Conservation (phyloP, 2,113 vertebrate genomes). For the Calidris pugnax region DNA sequence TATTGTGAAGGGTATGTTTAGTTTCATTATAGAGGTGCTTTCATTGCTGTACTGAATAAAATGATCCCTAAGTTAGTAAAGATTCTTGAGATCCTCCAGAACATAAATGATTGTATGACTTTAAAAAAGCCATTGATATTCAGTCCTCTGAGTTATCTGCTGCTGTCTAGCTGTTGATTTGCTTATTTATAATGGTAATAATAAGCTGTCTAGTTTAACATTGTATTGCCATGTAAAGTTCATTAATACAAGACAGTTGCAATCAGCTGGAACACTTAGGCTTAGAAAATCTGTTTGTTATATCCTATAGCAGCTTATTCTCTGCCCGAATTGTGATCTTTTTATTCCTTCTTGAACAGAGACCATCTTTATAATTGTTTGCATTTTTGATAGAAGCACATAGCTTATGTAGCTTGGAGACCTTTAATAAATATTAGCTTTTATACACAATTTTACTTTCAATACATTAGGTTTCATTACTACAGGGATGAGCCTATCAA, state of each 20-base stretch:
- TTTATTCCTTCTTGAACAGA: background rate
- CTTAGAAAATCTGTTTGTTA: background rate
- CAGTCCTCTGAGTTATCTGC: background rate
- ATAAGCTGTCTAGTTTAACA: background rate
- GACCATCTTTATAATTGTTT: background rate
- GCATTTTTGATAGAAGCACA: background rate
- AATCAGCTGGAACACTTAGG: background rate
- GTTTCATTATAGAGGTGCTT: background rate
- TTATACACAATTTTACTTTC: background rate
- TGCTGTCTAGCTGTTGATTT: background rate
- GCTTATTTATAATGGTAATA: background rate
- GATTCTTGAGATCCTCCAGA: background rate
- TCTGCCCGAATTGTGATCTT: background rate
- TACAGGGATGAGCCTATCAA: background rate
- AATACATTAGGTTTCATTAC: background rate
- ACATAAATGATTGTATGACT: background rate
- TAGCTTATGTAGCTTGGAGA: background rate
- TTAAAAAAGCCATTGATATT: background rate
- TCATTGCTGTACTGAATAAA: background rate
- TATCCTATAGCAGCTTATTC: fast-evolving
- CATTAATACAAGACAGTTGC: background rate
- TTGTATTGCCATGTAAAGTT: background rate
- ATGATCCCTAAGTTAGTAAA: background rate
- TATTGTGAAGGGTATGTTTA: background rate
- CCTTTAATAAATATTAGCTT: background rate